phyloP scores from a whole-genome alignment of 1,140 invertebrate species.

The Formica selysi region DNA sequence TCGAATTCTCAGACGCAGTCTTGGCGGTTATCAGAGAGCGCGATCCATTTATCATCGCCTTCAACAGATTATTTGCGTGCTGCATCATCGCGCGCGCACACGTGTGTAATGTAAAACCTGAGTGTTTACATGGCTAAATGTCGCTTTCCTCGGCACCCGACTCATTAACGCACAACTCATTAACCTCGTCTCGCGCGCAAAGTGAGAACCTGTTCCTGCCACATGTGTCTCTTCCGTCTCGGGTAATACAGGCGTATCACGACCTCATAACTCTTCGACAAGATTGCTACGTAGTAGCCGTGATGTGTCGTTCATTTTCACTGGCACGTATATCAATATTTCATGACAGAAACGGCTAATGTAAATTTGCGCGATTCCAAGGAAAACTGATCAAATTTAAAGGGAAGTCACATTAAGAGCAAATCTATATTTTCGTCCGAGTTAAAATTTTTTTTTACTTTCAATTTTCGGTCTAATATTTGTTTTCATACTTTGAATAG shows the following conservation, averaged over 20 bases:
- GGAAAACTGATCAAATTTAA: neutral
- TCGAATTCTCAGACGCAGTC: constrained; percentile 7
- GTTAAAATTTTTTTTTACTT: neutral
- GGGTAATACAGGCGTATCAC: constrained; percentile 53
- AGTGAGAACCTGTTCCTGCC: constrained; percentile 57
- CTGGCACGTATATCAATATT: neutral
- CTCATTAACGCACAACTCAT: constrained; percentile 62
- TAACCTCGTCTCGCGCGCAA: constrained; percentile 43
- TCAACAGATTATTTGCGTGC: constrained; percentile 28
- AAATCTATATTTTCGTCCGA: neutral
- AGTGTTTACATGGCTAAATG: constrained; percentile 58
- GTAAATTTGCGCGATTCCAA: neutral
- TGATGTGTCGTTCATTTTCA: constrained; percentile 24
- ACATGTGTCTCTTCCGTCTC: constrained; percentile 21
- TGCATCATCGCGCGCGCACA: neutral
- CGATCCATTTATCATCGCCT: constrained; percentile 40
- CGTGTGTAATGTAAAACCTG: constrained; percentile 29
- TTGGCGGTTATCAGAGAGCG: constrained; percentile 5
- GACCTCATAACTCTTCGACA: constrained; percentile 58
- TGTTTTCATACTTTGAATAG: too few species aligned
- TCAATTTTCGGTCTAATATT: neutral
- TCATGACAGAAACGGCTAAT: neutral
- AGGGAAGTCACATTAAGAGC: neutral
- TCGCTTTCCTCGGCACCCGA: constrained; percentile 53
- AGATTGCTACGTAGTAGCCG: constrained; percentile 46